Evolutionary conservation across 2,888 invertebrate species (phyloP).

Genomic region (Heliconius hortense): DNA sequence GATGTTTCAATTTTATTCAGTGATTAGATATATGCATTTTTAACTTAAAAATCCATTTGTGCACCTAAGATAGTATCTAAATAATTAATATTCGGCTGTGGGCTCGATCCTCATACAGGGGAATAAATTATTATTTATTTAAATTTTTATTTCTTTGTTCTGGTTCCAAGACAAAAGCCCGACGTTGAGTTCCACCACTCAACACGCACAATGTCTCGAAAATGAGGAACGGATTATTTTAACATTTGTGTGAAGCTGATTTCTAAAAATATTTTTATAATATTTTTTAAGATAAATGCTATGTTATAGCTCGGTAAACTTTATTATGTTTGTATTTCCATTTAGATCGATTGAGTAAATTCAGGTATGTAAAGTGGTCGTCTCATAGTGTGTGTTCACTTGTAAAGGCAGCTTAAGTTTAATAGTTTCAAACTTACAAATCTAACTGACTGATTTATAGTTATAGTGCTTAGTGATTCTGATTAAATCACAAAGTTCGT

Average conservation of each 20-base stretch:
- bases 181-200: too few relatives aligned
- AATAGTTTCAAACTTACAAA: not conserved
- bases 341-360: constrained; percentile 3
- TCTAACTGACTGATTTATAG: not conserved
- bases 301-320: not conserved
- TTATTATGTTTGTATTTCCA: not conserved
- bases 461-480: not conserved
- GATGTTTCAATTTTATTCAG: constrained; percentile 20
- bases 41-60: not conserved
- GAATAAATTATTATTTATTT: too few relatives aligned
- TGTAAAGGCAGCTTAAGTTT: not conserved
- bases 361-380: not conserved
- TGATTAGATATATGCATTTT: not conserved
- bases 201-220: too few relatives aligned
- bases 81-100: not conserved
- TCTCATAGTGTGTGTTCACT: not conserved
- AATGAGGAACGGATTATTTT: too few relatives aligned
- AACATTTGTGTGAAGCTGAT: too few relatives aligned
- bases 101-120: too few relatives aligned
- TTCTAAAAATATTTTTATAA: too few relatives aligned
- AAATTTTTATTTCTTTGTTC: too few relatives aligned
- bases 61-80: not conserved
- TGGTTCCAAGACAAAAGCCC: too few relatives aligned
- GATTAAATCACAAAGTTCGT: not conserved
- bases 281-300: not conserved